Conservation (phyloP, 2,888 invertebrate species). For the Kuschelorhynchus macadamiae region DNA sequence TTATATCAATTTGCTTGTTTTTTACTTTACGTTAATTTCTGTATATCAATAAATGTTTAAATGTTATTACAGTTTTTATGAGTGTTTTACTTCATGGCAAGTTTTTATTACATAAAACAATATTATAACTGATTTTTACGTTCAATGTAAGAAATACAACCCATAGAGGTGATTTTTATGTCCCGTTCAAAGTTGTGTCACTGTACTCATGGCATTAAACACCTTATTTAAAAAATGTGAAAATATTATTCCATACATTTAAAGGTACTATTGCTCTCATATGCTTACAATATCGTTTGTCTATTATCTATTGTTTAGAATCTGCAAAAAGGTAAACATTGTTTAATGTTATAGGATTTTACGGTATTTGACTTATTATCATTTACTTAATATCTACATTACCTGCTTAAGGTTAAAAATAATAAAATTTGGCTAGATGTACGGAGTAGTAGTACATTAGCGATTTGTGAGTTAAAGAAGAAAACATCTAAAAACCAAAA, state of each 20-base stretch:
- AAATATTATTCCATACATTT: conserved; percentile 2
- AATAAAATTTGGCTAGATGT: no score
- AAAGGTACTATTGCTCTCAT: conserved; percentile 3
- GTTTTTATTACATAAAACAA: no score
- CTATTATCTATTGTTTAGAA: neutral
- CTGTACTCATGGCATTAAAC: neutral
- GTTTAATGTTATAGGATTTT: no score
- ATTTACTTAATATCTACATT: no score
- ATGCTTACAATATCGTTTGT: neutral
- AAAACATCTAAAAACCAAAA: no score
- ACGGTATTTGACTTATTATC: no score
- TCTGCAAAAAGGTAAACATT: no score
- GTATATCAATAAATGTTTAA: neutral
- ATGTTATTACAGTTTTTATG: conserved; percentile 1
- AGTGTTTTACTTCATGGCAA: conserved; percentile 1
- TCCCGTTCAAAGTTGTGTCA: conserved; percentile 6
- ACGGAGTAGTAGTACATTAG: no score
- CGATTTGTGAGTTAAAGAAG: no score
- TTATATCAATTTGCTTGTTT: neutral
- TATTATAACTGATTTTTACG: no score
- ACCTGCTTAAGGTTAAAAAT: no score
- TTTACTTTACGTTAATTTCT: neutral
- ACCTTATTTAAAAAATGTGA: neutral
- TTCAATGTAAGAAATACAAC: conserved; percentile 1
- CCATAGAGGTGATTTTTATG: neutral